phyloP scores from a whole-genome alignment of 64 coral and sea anemone genomes.

The Montipora foliosa region DNA sequence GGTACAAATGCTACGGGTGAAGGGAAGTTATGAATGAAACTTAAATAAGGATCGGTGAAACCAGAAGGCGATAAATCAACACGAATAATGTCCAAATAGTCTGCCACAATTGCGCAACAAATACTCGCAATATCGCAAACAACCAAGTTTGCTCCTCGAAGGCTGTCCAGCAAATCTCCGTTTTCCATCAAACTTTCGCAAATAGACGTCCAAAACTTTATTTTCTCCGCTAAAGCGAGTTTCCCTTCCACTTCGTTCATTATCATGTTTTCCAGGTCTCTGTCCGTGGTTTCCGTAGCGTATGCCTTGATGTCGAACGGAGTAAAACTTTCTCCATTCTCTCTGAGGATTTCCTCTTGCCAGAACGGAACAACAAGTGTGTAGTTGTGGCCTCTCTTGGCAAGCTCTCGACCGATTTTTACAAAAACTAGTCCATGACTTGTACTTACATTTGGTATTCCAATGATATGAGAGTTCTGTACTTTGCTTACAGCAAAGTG shows the following conservation, averaged over 20 bases:
- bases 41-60: constrained; percentile 80
- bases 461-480: constrained; percentile 42
- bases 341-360: constrained; percentile 26
- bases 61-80: constrained; percentile 81
- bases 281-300: constrained; percentile 35
- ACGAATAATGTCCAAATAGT: constrained; percentile 64
- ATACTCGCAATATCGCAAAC: constrained; percentile 75
- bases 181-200: constrained; percentile 37
- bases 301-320: constrained; percentile 52
- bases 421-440: constrained; percentile 62
- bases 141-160: constrained; percentile 45
- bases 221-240: constrained; percentile 19
- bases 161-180: neutral
- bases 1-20: constrained; percentile 69
- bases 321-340: neutral
- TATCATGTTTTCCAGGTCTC: constrained; percentile 58
- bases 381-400: constrained; percentile 56
- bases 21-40: constrained; percentile 86
- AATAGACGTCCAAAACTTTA: constrained; percentile 30
- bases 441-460: constrained; percentile 72
- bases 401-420: constrained; percentile 78
- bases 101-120: constrained; percentile 77
- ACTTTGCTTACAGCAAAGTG: neutral
- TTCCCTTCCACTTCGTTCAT: constrained; percentile 62
- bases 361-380: constrained; percentile 65